These are phyloP conservation scores for Allobates femoralis DNA, from an alignment of 2,797 vertebrate genomes.

Conservation along the genomic window DNA sequence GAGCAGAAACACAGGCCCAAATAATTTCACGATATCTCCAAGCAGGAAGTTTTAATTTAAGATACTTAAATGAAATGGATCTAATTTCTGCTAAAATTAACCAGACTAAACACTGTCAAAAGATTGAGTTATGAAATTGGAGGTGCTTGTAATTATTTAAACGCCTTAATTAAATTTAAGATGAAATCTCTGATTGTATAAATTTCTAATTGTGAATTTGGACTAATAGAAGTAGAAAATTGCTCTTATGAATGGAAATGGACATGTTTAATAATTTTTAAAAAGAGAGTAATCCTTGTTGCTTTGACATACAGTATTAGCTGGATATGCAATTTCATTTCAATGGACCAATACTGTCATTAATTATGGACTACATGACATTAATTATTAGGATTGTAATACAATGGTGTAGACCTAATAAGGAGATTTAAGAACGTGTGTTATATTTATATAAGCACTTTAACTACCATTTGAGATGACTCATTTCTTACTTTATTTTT, in stretches of 20 bases:
- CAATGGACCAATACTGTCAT: neutral
- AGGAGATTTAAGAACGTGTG: neutral
- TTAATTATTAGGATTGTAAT: neutral
- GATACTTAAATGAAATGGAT: slow-evolving; percentile 58
- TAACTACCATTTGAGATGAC: neutral
- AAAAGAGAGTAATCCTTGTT: neutral
- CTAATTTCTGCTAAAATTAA: slow-evolving; percentile 54
- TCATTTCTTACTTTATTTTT: neutral
- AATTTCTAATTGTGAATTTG: slow-evolving; percentile 46
- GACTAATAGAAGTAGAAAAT: slow-evolving; percentile 37
- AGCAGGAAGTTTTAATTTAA: slow-evolving; percentile 61
- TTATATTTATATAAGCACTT: neutral
- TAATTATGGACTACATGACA: neutral
- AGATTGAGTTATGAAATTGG: slow-evolving; percentile 43
- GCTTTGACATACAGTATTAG: neutral
- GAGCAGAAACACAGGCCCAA: slow-evolving; percentile 61
- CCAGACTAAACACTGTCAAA: slow-evolving; percentile 51
- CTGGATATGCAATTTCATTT: neutral
- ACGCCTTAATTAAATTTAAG: slow-evolving; percentile 56
- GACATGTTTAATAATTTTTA: slow-evolving; percentile 1
- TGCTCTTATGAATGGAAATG: slow-evolving; percentile 33
- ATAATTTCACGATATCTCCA: slow-evolving; percentile 59
- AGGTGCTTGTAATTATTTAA: slow-evolving; percentile 62
- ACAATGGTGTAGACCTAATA: neutral
- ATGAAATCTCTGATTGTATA: slow-evolving; percentile 48